Evolutionary conservation across 2,113 vertebrate genomes (phyloP).

Genomic region (Gavia stellata): DNA sequence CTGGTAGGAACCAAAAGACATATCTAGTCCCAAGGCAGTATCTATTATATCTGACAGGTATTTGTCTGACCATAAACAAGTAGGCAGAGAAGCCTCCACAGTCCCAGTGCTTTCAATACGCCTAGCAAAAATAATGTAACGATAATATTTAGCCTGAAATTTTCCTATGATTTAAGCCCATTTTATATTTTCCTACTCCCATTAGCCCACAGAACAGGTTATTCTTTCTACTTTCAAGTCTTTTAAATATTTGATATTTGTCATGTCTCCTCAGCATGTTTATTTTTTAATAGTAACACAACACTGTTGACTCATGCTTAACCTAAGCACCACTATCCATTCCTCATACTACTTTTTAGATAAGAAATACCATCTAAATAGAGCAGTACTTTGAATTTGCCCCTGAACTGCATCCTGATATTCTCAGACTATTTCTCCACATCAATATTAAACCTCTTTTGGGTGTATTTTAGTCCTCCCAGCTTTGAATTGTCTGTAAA

Average conservation of each 20-base stretch:
- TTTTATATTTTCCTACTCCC: not conserved
- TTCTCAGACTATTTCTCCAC: not conserved
- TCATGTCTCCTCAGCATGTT: not conserved
- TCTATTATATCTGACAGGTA: not conserved
- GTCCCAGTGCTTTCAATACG: not conserved
- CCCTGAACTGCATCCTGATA: not conserved
- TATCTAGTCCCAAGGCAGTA: not conserved
- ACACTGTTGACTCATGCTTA: not conserved
- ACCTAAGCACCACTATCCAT: not conserved
- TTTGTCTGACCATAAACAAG: constrained; percentile 1
- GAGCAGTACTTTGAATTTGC: not conserved
- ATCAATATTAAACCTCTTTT: not conserved
- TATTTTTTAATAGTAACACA: not conserved
- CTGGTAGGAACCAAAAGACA: not conserved
- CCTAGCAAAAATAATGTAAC: not conserved
- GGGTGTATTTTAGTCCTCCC: not conserved
- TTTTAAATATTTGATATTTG: constrained; percentile 7
- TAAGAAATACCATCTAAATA: constrained; percentile 5
- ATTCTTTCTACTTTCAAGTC: not conserved
- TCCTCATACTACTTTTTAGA: not conserved
- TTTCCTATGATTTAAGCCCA: not conserved
- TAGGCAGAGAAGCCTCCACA: not conserved
- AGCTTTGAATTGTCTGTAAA: not conserved
- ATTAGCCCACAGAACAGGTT: not conserved
- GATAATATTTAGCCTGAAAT: not conserved